A percentile compares a stretch with the other conserved stretches of the same genome.
Evolutionary conservation across 2,888 invertebrate species (phyloP).

Genomic region (Dynastes tityus): DNA sequence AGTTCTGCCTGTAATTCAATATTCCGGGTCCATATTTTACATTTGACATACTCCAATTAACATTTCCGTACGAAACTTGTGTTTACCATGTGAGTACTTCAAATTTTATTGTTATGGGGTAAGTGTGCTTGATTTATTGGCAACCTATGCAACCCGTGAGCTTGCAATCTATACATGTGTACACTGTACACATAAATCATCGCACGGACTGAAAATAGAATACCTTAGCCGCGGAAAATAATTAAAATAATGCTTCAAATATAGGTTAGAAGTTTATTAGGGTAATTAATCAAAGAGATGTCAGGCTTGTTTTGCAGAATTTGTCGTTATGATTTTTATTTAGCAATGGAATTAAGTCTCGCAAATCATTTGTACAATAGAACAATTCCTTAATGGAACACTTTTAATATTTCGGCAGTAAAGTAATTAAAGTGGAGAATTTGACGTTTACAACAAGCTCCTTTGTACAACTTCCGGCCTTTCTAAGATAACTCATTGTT

Average conservation of each 20-base stretch:
- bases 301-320: too few species aligned
- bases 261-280: too few species aligned
- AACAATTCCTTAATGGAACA: too few species aligned
- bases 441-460: background rate
- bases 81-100: slow-evolving; percentile 15
- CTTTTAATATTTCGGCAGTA: too few species aligned
- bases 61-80: slow-evolving; percentile 21
- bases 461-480: background rate
- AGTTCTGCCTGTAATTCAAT: background rate
- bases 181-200: background rate
- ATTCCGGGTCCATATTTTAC: slow-evolving; percentile 6
- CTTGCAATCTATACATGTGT: background rate
- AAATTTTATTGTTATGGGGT: slow-evolving; percentile 20
- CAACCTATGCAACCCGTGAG: background rate
- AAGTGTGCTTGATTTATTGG: slow-evolving; percentile 11
- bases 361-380: too few species aligned
- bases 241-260: background rate
- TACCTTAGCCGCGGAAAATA: background rate
- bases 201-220: background rate
- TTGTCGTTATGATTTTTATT: too few species aligned
- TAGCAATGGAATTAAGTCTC: too few species aligned
- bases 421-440: background rate
- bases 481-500: slow-evolving; percentile 10
- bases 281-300: too few species aligned
- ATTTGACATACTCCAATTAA: slow-evolving; percentile 16